Percentiles rank a stretch among this genome's conserved stretches.
These are phyloP conservation scores for Philopedon plagiatum DNA, from an alignment of 2,888 invertebrate species.

Conservation along the genomic window DNA sequence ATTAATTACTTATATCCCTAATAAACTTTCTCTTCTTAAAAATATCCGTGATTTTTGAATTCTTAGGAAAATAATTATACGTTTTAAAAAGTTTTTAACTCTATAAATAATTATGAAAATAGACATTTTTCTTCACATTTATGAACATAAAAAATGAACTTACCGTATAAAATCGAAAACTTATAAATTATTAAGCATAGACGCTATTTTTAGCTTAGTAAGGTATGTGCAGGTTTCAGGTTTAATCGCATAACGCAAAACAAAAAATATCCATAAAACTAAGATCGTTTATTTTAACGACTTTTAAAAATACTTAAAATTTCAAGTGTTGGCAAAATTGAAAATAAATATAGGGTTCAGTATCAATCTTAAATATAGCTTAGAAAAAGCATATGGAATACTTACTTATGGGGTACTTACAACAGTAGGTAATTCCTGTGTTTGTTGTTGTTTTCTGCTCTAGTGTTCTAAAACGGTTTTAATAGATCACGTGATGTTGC, in stretches of 20 bases:
- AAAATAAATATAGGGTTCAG: neutral
- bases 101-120: neutral
- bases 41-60: too few relatives aligned
- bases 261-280: neutral
- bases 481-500: too few relatives aligned
- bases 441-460: too few relatives aligned
- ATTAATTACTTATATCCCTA: too few relatives aligned
- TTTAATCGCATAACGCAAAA: slow-evolving; percentile 5
- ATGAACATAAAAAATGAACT: neutral
- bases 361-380: neutral
- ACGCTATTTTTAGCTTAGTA: slow-evolving; percentile 2
- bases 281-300: neutral
- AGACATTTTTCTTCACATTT: neutral
- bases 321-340: slow-evolving; percentile 3
- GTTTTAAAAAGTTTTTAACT: too few relatives aligned
- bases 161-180: neutral
- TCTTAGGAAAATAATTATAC: too few relatives aligned
- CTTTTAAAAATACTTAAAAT: slow-evolving; percentile 5
- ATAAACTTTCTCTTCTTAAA: too few relatives aligned
- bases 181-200: slow-evolving; percentile 3
- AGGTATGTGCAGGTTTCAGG: slow-evolving; percentile 15
- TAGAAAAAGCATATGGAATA: too few relatives aligned
- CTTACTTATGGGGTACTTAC: too few relatives aligned
- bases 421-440: too few relatives aligned
- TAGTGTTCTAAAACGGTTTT: too few relatives aligned